Percentiles rank a stretch among this genome's conserved stretches.
Conservation (phyloP, 2,888 invertebrate genomes). For the Archips xylosteana region DNA sequence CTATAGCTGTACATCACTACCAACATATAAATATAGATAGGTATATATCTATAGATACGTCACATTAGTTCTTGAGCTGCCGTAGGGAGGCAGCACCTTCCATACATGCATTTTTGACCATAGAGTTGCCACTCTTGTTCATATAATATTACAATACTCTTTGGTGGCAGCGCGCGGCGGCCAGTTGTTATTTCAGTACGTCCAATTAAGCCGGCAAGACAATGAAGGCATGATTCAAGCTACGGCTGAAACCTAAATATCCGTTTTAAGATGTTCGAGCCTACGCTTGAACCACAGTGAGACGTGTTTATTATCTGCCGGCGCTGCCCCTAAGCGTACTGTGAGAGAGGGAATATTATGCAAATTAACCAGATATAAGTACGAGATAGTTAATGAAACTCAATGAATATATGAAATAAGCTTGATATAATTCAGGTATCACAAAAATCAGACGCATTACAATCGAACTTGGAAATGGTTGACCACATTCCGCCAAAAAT, state of each 20-base stretch:
- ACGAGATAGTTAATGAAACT: background rate
- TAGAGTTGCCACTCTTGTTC: too few species aligned
- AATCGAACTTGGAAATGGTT: background rate
- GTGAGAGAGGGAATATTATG: background rate
- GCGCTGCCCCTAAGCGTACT: constrained; percentile 2
- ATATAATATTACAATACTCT: too few species aligned
- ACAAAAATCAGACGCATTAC: background rate
- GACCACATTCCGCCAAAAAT: background rate
- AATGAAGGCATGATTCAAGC: background rate
- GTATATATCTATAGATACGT: too few species aligned
- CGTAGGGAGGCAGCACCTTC: too few species aligned
- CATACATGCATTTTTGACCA: too few species aligned
- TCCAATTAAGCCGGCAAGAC: background rate
- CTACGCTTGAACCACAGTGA: background rate
- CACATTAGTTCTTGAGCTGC: too few species aligned
- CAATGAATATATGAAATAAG: background rate
- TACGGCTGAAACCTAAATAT: constrained; percentile 1
- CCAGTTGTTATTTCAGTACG: background rate
- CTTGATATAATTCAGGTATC: background rate
- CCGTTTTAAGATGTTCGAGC: too few species aligned
- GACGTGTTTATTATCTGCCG: constrained; percentile 2
- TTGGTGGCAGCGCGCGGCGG: too few species aligned
- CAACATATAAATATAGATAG: too few species aligned
- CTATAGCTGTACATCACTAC: too few species aligned
- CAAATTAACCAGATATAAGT: too few species aligned